Conservation (phyloP, 1,140 invertebrate genomes). For the Orussus abietinus region DNA sequence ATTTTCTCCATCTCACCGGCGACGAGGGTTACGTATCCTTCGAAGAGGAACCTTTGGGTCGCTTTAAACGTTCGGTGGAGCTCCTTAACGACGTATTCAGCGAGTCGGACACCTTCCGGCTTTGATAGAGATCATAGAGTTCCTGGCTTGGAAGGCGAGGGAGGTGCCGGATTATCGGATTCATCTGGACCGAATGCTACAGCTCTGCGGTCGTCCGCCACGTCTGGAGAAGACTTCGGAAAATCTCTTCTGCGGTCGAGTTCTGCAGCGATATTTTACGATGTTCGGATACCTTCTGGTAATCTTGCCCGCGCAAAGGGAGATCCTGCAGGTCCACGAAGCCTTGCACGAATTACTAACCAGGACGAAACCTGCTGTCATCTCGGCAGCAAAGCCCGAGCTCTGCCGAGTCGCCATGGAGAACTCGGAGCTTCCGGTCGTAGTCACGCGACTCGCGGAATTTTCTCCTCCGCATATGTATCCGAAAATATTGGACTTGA, state of each 20-base stretch:
- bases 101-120: slow-evolving; percentile 28
- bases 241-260: slow-evolving; percentile 5
- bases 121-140: slow-evolving; percentile 31
- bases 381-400: slow-evolving; percentile 23
- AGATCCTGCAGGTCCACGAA: slow-evolving; percentile 17
- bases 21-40: slow-evolving; percentile 40
- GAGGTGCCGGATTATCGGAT: slow-evolving; percentile 19
- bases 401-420: slow-evolving; percentile 21
- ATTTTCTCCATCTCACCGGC: slow-evolving; percentile 20
- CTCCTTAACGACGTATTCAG: slow-evolving; percentile 26
- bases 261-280: slow-evolving; percentile 33
- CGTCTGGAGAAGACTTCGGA: slow-evolving; percentile 29
- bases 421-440: slow-evolving; percentile 27
- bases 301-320: slow-evolving; percentile 19
- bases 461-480: slow-evolving; percentile 17
- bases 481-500: slow-evolving; percentile 23
- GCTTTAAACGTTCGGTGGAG: slow-evolving; percentile 1
- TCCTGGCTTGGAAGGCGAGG: slow-evolving; percentile 21
- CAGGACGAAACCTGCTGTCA: slow-evolving; percentile 1
- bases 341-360: slow-evolving; percentile 24
- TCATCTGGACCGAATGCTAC: slow-evolving; percentile 27
- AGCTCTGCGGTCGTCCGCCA: slow-evolving; percentile 23
- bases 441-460: slow-evolving; percentile 21
- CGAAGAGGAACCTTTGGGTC: not conserved
- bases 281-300: slow-evolving; percentile 28